phyloP scores from a whole-genome alignment of 2,888 invertebrate species.

The Eristalis pertinax region DNA sequence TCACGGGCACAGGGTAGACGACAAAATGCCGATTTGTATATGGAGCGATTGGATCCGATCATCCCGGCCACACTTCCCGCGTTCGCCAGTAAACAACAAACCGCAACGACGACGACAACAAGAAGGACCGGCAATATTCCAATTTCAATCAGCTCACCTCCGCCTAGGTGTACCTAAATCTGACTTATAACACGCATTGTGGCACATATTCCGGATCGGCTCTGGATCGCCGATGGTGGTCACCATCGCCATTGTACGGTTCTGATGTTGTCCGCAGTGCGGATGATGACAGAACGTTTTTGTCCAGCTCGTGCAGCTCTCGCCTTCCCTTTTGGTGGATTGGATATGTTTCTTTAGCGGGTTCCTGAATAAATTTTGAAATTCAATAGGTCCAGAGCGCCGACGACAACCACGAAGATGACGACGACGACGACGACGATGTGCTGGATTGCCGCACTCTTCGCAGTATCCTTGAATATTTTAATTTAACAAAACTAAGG shows the following conservation, averaged over 20 bases:
- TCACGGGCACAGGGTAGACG: constrained; percentile 34
- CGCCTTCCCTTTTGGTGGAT: constrained; percentile 5
- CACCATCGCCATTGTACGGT: constrained; percentile 56
- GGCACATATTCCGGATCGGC: constrained; percentile 65
- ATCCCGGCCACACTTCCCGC: constrained; percentile 67
- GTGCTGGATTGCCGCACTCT: constrained; percentile 1
- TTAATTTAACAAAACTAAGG: constrained; percentile 71
- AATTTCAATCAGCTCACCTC: constrained; percentile 72
- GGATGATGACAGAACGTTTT: constrained; percentile 54
- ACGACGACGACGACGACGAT: background rate
- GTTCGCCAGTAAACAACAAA: constrained; percentile 28
- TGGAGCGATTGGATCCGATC: constrained; percentile 70
- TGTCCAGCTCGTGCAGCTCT: constrained; percentile 12
- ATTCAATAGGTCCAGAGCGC: constrained; percentile 69
- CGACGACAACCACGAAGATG: constrained; percentile 48
- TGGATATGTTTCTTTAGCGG: constrained; percentile 39
- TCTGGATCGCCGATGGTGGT: constrained; percentile 59
- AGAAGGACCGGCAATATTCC: constrained; percentile 62
- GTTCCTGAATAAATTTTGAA: constrained; percentile 72
- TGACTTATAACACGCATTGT: constrained; percentile 73
- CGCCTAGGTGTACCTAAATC: constrained; percentile 72
- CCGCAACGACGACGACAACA: background rate
- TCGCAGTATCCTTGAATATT: constrained; percentile 61
- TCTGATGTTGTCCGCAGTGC: constrained; percentile 64
- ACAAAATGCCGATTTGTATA: constrained; percentile 72